A percentile compares a stretch with the other conserved stretches of the same genome.
Conservation (phyloP, 2,113 vertebrate genomes). For the Toxotes jaculatrix region DNA sequence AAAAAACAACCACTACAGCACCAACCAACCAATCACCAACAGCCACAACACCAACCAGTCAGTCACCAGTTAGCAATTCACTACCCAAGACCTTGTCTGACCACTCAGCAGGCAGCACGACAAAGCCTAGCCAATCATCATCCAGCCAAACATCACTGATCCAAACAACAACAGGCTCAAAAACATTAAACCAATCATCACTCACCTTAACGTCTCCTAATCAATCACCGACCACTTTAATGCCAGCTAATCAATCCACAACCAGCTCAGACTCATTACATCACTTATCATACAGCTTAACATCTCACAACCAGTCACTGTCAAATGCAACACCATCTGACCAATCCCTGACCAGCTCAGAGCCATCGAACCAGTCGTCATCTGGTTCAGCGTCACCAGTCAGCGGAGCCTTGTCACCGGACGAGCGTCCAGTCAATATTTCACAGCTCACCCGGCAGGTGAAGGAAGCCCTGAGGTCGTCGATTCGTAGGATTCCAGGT, state of each 20-base stretch:
- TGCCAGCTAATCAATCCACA: constrained; percentile 5
- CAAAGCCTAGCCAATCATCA: constrained; percentile 22
- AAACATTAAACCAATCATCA: neutral
- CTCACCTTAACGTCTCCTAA: constrained; percentile 5
- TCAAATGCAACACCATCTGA: neutral
- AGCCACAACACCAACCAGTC: neutral
- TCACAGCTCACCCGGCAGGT: constrained; percentile 58
- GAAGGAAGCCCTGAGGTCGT: constrained; percentile 69
- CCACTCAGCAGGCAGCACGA: neutral
- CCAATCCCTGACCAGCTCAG: constrained; percentile 18
- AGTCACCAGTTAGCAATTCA: neutral
- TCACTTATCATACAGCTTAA: neutral
- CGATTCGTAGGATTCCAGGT: constrained; percentile 70
- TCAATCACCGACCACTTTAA: neutral
- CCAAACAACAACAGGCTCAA: constrained; percentile 11
- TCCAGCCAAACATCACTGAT: constrained; percentile 14
- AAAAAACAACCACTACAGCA: neutral
- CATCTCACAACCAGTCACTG: constrained; percentile 20
- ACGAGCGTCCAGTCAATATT: constrained; percentile 36
- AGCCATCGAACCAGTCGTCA: constrained; percentile 10
- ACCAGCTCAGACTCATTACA: neutral
- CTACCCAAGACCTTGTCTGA: neutral
- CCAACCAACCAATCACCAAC: neutral
- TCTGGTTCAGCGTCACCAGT: neutral
- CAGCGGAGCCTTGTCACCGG: constrained; percentile 15